Evolutionary conservation across 1,140 invertebrate genomes (phyloP).

Genomic region (Achatina immaculata): DNA sequence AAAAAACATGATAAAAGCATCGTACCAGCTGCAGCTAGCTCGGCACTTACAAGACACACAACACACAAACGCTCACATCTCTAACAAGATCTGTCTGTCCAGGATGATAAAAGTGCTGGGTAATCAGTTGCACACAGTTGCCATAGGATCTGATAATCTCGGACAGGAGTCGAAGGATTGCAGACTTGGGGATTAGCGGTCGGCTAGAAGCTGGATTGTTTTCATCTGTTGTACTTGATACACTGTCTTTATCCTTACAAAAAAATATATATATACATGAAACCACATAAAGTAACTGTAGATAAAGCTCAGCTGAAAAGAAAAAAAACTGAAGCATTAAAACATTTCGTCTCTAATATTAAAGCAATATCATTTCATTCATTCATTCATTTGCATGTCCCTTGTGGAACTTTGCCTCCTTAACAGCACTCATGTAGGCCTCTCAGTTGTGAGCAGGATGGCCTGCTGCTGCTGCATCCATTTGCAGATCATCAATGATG

Average conservation of each 20-base stretch:
- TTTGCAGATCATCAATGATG: too few species aligned
- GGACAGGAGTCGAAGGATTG: conserved; percentile 83
- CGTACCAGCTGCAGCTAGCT: not conserved
- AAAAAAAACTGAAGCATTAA: too few species aligned
- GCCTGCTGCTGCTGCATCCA: too few species aligned
- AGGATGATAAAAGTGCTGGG: conserved; percentile 80
- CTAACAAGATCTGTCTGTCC: conserved; percentile 78
- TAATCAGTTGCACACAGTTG: conserved; percentile 82
- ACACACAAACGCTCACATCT: conserved; percentile 73
- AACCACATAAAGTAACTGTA: too few species aligned
- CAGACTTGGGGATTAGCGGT: conserved; percentile 80
- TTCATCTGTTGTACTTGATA: conserved; percentile 35
- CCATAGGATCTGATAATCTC: conserved; percentile 87
- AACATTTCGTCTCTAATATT: too few species aligned
- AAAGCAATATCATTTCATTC: too few species aligned
- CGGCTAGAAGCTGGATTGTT: conserved; percentile 62
- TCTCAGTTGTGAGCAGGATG: too few species aligned
- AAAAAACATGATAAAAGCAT: not conserved
- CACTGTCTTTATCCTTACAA: not conserved
- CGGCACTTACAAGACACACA: too few species aligned
- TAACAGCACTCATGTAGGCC: too few species aligned
- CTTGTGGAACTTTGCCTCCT: too few species aligned
- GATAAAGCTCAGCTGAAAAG: not conserved
- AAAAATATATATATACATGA: not conserved
- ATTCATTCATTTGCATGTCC: too few species aligned